Evolutionary conservation across 2,113 vertebrate species (phyloP).

Genomic region (Paracanthobrama guichenoti): DNA sequence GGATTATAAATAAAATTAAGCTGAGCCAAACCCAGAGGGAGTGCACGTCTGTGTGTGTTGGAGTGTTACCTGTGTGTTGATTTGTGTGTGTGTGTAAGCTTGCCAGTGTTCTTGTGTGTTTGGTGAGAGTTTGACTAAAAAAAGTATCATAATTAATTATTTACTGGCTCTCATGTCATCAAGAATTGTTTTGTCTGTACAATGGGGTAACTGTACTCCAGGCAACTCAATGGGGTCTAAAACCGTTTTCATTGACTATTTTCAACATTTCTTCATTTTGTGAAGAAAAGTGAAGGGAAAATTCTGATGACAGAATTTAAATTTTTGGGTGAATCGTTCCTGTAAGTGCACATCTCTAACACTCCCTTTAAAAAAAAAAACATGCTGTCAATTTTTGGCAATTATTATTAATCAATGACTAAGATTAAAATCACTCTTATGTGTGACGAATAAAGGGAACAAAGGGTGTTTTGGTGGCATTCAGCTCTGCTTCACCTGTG

Average conservation of each 20-base stretch:
- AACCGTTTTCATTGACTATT: not conserved
- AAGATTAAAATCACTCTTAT: not conserved
- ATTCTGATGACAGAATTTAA: not conserved
- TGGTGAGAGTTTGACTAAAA: not conserved
- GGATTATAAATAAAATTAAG: slow-evolving; percentile 1
- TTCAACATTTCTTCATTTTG: not conserved
- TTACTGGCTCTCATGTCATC: not conserved
- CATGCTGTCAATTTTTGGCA: not conserved
- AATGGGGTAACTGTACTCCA: no score
- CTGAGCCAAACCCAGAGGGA: slow-evolving; percentile 31
- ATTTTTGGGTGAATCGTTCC: not conserved
- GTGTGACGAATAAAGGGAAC: not conserved
- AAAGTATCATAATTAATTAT: not conserved
- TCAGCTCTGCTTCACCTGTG: not conserved
- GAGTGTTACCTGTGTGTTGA: not conserved
- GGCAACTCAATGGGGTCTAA: not conserved
- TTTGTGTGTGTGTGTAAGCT: slow-evolving; percentile 22
- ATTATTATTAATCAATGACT: not conserved
- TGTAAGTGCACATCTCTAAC: not conserved
- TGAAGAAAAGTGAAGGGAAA: not conserved
- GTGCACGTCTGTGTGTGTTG: not conserved
- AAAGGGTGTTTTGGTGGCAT: not conserved
- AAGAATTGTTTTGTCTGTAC: not conserved
- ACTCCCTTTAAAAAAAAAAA: not conserved
- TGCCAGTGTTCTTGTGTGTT: not conserved